A percentile compares a stretch with the other conserved stretches of the same genome.
Evolutionary conservation across 2,113 vertebrate species (phyloP).

Genomic region (Acinonyx jubatus): DNA sequence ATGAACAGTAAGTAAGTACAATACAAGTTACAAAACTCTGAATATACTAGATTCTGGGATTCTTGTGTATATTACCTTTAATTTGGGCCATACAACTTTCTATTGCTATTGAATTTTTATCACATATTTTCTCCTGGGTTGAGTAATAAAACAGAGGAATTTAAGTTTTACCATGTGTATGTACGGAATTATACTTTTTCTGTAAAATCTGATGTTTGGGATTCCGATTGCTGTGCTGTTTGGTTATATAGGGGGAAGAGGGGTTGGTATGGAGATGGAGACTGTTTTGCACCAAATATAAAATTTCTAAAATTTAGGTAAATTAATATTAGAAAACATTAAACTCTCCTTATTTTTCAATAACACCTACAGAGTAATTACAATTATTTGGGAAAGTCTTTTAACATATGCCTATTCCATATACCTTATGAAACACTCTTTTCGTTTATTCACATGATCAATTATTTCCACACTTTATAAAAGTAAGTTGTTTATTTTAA

Average conservation of each 20-base stretch:
- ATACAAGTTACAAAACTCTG: not conserved
- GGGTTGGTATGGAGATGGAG: not conserved
- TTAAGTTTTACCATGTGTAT: not conserved
- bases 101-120: conserved; percentile 37
- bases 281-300: not conserved
- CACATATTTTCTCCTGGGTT: not conserved
- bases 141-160: conserved; percentile 6
- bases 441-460: not conserved
- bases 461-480: not conserved
- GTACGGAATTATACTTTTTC: not conserved
- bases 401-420: not conserved
- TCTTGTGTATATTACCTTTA: not conserved
- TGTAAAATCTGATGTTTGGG: conserved; percentile 16
- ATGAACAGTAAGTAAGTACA: not conserved
- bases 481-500: not conserved
- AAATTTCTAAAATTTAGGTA: conserved; percentile 14
- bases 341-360: not conserved
- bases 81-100: not conserved
- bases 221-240: not conserved
- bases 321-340: conserved; percentile 19
- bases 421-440: not conserved
- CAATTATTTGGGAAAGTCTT: not conserved
- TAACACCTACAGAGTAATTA: conserved; percentile 25
- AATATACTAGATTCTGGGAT: not conserved
- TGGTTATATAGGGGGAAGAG: not conserved